Evolutionary conservation across 37 sponge, comb jelly and placozoan species (phyloP).

Genomic region (Agelas oroides): DNA sequence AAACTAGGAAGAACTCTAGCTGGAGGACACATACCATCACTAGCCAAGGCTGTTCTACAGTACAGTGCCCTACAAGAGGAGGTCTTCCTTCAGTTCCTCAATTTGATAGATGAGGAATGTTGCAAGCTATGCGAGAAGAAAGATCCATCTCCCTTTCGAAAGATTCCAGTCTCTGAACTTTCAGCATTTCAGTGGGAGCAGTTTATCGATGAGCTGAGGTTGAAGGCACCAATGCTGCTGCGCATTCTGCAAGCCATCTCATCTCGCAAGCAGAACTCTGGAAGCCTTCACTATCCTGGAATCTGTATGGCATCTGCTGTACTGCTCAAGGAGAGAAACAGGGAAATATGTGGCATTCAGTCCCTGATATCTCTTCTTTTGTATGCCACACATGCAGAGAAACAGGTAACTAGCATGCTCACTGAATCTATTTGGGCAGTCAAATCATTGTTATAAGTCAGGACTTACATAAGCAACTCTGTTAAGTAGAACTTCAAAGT

Average conservation of each 20-base stretch:
- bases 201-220: neutral
- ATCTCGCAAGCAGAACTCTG: neutral
- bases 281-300: conserved; percentile 3
- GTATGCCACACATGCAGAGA: conserved; percentile 3
- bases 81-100: no score
- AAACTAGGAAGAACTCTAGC: no score
- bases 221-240: conserved; percentile 1
- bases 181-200: neutral
- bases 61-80: no score
- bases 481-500: no score
- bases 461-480: no score
- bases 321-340: conserved; percentile 22
- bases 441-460: no score
- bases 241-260: neutral
- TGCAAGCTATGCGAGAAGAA: no score
- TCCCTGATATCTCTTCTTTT: neutral
- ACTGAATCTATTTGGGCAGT: no score
- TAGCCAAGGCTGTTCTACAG: no score
- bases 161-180: neutral
- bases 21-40: no score
- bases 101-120: no score
- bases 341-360: conserved; percentile 2
- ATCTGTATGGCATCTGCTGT: conserved; percentile 6
- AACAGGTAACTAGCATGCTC: neutral
- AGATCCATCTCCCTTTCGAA: neutral